phyloP scores from a whole-genome alignment of 2,113 vertebrate genomes.

The Protomyctophum bolini region DNA sequence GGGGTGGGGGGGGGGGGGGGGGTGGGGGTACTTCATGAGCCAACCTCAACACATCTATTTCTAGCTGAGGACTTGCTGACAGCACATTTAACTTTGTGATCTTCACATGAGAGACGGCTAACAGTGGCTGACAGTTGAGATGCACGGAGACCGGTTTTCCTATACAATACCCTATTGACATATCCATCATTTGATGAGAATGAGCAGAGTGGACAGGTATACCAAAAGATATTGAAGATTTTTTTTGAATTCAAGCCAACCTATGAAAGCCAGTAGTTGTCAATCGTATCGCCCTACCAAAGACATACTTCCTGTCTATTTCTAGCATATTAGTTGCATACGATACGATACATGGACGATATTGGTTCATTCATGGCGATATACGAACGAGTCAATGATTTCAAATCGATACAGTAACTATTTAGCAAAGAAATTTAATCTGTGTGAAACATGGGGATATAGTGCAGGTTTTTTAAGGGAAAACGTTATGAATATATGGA shows the following conservation, averaged over 20 bases:
- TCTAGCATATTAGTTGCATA: too few species aligned
- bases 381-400: too few species aligned
- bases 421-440: too few species aligned
- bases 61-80: conserved; percentile 70
- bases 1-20: conserved; percentile 57
- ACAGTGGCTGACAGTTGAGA: conserved; percentile 66
- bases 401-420: too few species aligned
- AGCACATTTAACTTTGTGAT: conserved; percentile 76
- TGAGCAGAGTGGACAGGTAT: conserved; percentile 15
- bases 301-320: too few species aligned
- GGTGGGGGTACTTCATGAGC: conserved; percentile 54
- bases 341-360: too few species aligned
- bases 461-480: too few species aligned
- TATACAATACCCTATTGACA: conserved; percentile 59
- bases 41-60: conserved; percentile 74
- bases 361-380: too few species aligned
- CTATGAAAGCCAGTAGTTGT: conserved; percentile 49
- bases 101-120: conserved; percentile 72
- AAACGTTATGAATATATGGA: too few species aligned
- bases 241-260: conserved; percentile 50
- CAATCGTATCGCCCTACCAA: too few species aligned
- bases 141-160: conserved; percentile 44
- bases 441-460: too few species aligned
- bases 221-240: conserved; percentile 36
- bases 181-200: conserved; percentile 42